Percentiles rank a stretch among this genome's conserved stretches.
Evolutionary conservation across 1,140 invertebrate genomes (phyloP).

Genomic region (Pogonomyrmex barbatus): DNA sequence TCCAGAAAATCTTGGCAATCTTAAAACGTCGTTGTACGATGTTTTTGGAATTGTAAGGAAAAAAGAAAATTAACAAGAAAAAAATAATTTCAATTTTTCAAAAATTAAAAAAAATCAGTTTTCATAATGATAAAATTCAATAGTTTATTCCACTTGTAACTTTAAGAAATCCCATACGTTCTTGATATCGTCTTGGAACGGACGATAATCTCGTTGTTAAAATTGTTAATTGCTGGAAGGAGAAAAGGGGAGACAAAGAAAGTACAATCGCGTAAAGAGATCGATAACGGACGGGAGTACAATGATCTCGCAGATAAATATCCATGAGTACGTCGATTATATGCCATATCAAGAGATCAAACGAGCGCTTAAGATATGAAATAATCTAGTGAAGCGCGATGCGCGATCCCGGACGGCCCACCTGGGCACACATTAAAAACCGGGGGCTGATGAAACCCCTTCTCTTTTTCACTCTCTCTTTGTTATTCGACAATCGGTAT

Average conservation of each 20-base stretch:
- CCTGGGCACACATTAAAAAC: conserved; percentile 79
- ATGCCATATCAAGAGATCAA: conserved; percentile 3
- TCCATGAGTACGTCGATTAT: conserved; percentile 24
- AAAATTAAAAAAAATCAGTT: background rate
- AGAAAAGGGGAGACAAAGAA: background rate
- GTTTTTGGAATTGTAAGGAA: background rate
- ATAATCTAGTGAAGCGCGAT: conserved; percentile 78
- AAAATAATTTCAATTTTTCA: background rate
- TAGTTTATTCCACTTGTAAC: background rate
- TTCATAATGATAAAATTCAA: background rate
- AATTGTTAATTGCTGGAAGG: background rate
- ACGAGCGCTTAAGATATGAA: conserved; percentile 75
- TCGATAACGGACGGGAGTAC: background rate
- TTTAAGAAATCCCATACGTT: background rate
- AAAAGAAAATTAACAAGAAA: background rate
- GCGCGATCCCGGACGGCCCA: conserved; percentile 65
- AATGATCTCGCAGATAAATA: conserved; percentile 52
- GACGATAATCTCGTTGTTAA: background rate
- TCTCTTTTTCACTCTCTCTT: conserved; percentile 64
- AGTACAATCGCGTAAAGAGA: background rate
- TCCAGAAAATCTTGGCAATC: background rate
- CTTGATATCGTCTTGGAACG: background rate
- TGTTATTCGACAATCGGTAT: conserved; percentile 73
- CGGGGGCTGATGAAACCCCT: conserved; percentile 20
- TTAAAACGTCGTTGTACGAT: conserved; percentile 3